These are phyloP conservation scores for Chelonoidis abingdonii DNA, from an alignment of 2,113 vertebrate genomes.

Conservation along the genomic window DNA sequence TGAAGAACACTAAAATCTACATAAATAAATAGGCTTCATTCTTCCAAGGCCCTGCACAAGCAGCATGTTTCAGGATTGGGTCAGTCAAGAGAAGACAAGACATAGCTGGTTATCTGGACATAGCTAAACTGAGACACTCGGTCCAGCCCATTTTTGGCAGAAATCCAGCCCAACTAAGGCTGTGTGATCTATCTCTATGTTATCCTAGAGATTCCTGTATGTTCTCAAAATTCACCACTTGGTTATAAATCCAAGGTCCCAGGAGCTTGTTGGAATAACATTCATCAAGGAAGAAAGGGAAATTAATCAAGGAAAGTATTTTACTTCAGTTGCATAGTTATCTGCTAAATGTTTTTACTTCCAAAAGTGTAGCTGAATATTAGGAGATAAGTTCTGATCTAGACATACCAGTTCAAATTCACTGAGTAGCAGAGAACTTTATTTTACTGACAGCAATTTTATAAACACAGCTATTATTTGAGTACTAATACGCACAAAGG, in stretches of 20 bases:
- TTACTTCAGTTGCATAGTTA: too few species aligned
- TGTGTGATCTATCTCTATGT: background rate
- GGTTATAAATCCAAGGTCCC: background rate
- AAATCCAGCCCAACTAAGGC: too few species aligned
- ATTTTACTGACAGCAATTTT: background rate
- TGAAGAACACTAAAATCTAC: too few species aligned
- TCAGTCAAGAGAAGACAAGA: background rate
- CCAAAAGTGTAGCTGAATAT: background rate
- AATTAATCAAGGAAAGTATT: too few species aligned
- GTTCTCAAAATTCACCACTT: background rate
- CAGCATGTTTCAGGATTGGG: background rate
- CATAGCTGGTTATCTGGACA: background rate
- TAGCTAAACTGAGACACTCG: background rate
- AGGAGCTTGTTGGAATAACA: too few species aligned
- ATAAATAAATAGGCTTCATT: too few species aligned
- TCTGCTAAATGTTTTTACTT: background rate
- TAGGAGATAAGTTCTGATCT: background rate
- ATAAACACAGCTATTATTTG: too few species aligned
- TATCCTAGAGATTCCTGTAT: background rate
- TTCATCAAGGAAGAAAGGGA: too few species aligned
- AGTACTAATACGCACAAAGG: too few species aligned
- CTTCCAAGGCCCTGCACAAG: background rate
- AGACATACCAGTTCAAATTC: background rate
- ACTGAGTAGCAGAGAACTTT: background rate
- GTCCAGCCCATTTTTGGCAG: background rate